A percentile compares a stretch with the other conserved stretches of the same genome.
Evolutionary conservation across 2,113 vertebrate species (phyloP).

Genomic region (Ceuthmochares aereus): DNA sequence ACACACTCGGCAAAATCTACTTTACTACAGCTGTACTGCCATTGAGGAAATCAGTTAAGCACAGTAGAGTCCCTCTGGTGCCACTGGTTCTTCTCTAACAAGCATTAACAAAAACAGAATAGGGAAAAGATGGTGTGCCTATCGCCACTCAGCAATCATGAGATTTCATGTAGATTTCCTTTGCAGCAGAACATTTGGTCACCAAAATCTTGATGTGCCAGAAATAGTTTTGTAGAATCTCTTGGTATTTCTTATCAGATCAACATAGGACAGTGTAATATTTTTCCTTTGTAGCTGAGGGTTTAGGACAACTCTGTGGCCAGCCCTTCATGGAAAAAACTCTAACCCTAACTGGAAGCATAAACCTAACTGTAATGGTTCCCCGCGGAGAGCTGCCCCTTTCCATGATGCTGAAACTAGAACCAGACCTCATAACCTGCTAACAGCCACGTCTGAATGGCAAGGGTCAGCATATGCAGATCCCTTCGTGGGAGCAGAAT

Average conservation of each 20-base stretch:
- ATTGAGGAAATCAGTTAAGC: neutral
- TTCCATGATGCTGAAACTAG: neutral
- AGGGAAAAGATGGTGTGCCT: neutral
- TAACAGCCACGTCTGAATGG: neutral
- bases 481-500: neutral
- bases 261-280: neutral
- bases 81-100: neutral
- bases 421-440: constrained; percentile 5
- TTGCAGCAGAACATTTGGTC: neutral
- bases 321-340: too few species aligned
- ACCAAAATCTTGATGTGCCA: neutral
- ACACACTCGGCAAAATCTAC: neutral
- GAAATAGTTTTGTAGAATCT: neutral
- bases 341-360: too few species aligned
- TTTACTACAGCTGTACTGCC: neutral
- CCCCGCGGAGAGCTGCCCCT: too few species aligned
- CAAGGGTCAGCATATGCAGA: constrained; percentile 1
- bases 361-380: too few species aligned
- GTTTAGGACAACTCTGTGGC: too few species aligned
- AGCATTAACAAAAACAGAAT: neutral
- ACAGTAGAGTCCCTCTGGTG: neutral
- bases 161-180: neutral
- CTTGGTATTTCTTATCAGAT: neutral
- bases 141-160: neutral
- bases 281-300: neutral